phyloP scores from a whole-genome alignment of 2,113 vertebrate species.

The Hucho hucho region DNA sequence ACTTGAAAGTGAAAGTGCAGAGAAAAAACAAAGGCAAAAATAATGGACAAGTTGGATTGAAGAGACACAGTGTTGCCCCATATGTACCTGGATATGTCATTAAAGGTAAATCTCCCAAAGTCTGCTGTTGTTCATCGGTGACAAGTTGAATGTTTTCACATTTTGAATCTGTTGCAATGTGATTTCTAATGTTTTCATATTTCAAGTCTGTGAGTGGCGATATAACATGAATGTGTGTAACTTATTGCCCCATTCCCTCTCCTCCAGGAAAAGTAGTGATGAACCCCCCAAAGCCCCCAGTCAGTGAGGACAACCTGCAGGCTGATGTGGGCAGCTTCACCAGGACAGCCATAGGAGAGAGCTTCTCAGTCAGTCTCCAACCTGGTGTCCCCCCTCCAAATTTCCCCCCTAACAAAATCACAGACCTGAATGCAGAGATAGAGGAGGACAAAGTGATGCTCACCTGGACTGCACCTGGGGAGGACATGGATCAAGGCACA shows the following conservation, averaged over 20 bases:
- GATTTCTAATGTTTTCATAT: too few relatives aligned
- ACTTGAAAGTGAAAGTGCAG: constrained; percentile 60
- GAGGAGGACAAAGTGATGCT: constrained; percentile 52
- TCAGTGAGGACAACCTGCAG: constrained; percentile 23
- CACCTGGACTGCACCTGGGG: constrained; percentile 69
- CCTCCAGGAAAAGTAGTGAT: constrained; percentile 59
- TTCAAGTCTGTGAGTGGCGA: too few relatives aligned
- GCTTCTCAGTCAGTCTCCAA: constrained; percentile 48
- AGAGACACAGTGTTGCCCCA: constrained; percentile 45
- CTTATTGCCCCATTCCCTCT: too few relatives aligned
- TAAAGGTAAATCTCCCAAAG: constrained; percentile 53
- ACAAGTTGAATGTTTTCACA: too few relatives aligned
- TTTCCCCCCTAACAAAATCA: constrained; percentile 69
- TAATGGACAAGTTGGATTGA: background rate
- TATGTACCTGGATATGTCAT: constrained; percentile 66
- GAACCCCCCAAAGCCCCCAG: constrained; percentile 57
- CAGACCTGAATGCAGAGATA: constrained; percentile 57
- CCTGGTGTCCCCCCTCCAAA: constrained; percentile 19
- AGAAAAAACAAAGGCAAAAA: constrained; percentile 8
- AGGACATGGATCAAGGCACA: constrained; percentile 64
- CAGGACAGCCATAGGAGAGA: constrained; percentile 56
- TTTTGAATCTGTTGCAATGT: too few relatives aligned
- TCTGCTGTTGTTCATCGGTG: too few relatives aligned
- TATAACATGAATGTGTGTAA: too few relatives aligned
- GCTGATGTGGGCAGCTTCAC: constrained; percentile 48